phyloP scores from a whole-genome alignment of 35 echinoderm and acorn worm species.

The Eucidaris tribuloides region DNA sequence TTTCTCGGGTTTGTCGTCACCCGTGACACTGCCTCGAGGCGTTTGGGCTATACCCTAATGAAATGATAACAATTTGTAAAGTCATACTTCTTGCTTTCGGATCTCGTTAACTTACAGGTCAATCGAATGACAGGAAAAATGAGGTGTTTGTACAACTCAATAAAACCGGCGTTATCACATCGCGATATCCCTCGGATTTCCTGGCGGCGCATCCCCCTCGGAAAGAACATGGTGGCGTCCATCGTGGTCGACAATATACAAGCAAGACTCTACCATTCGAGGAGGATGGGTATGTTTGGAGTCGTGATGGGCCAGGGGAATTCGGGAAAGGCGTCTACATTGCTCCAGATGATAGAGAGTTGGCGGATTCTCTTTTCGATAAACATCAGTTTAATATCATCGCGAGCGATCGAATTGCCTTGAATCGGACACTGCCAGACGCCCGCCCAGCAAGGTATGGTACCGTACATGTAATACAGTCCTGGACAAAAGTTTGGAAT shows the following conservation, averaged over 20 bases:
- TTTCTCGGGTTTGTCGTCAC: too few relatives aligned
- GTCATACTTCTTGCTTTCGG: too few relatives aligned
- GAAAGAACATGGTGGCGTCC: neutral
- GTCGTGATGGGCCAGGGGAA: slow-evolving; percentile 46
- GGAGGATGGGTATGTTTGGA: slow-evolving; percentile 31
- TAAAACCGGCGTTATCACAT: neutral
- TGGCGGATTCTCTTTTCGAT: slow-evolving; percentile 32
- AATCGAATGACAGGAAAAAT: neutral
- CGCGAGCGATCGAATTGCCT: slow-evolving; percentile 73
- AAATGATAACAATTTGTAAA: too few relatives aligned
- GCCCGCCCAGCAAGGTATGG: slow-evolving; percentile 69
- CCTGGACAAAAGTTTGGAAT: neutral
- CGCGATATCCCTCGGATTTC: neutral
- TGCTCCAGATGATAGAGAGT: neutral
- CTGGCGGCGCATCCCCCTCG: neutral
- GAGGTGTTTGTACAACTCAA: neutral
- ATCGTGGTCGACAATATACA: neutral
- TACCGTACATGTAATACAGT: neutral
- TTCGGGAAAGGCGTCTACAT: slow-evolving; percentile 51
- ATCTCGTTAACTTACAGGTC: too few relatives aligned
- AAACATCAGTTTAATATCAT: slow-evolving; percentile 67
- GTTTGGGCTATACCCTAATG: too few relatives aligned
- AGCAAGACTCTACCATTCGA: slow-evolving; percentile 27
- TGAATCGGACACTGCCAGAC: slow-evolving; percentile 77
- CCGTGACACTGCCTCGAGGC: too few relatives aligned